Base-by-base conservation (phyloP, 1,140 invertebrate genomes). In the Scaptomyza hsui region DNA sequence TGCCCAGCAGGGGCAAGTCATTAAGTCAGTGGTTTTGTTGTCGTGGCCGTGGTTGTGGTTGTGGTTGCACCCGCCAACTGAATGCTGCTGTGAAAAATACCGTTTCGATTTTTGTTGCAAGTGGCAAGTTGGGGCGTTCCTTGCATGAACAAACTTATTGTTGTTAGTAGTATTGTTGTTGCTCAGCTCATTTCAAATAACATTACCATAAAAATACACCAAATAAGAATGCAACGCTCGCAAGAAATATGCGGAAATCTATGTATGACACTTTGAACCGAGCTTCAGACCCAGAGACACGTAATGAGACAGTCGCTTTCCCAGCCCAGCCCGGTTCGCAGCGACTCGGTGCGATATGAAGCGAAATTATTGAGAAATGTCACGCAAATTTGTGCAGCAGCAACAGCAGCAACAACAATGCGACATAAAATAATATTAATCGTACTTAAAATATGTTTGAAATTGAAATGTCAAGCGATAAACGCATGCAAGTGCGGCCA, bases 121-220 rank as follows among this genome's bases (percentile, higher is more conserved):
- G 69, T 61, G 70, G 44, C 45, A 52, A 37, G 32, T 29, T 51
- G 18, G 47, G 19, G 13, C 42, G 24, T 9, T 60, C 42, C 45
- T 57, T 59, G 47, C 45, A 21, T 41, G 47, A 44, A 45, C 55
- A 81, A 60, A 73, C 52, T 72, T 65, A 69, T 47, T 52, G 56
- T 53, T 52, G 67, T 71, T 67, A 57, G 6, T 9, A 9, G 73
- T 75, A 59, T 26, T 48, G n/a, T 51, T 32, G 29, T 19, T 52
- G 59, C 74, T 60, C 53, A 45, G 37, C 62, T 75, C 79, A 78
- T 56, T 65, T 74, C 60, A 82, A 86, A 85, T 85, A 85, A 85
- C n/a, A 85, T 85, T 85, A 85, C 80, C 82, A 86, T 88, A 81
- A 88, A 86, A 80, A 85, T 85, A 85, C 65, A 61, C 65, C 55